Evolutionary conservation across 2,113 vertebrate species (phyloP).

Genomic region (Phalacrocorax carbo): DNA sequence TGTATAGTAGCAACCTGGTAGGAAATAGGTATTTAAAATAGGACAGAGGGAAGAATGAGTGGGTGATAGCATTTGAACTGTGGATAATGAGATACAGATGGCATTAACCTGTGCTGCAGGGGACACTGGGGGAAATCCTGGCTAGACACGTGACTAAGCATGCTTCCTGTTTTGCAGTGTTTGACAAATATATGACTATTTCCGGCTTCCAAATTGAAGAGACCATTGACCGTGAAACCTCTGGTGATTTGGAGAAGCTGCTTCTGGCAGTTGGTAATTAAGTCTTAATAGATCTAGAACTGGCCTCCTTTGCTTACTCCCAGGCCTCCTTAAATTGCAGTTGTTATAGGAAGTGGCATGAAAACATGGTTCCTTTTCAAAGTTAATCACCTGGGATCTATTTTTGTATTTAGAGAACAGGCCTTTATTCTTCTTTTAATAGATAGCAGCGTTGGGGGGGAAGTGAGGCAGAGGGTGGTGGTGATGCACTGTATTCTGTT

Average conservation of each 20-base stretch:
- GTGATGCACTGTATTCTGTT: neutral
- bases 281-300: neutral
- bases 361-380: neutral
- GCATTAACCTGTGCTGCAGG: neutral
- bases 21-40: neutral
- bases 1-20: neutral
- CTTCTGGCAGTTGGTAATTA: constrained; percentile 90
- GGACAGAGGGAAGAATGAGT: neutral
- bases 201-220: constrained; percentile 90
- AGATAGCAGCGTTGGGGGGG: neutral
- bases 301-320: neutral
- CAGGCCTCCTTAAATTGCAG: neutral
- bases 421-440: neutral
- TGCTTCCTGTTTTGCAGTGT: constrained; percentile 78
- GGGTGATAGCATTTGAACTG: neutral
- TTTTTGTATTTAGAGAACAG: neutral
- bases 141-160: neutral
- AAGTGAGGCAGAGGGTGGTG: neutral
- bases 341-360: neutral
- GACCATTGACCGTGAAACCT: constrained; percentile 89
- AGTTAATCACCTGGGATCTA: neutral
- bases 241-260: constrained; percentile 86
- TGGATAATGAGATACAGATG: neutral
- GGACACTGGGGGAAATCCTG: neutral
- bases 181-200: constrained; percentile 91